These are phyloP conservation scores for Daphoenositta chrysoptera DNA, from an alignment of 2,113 vertebrate genomes.

Conservation along the genomic window DNA sequence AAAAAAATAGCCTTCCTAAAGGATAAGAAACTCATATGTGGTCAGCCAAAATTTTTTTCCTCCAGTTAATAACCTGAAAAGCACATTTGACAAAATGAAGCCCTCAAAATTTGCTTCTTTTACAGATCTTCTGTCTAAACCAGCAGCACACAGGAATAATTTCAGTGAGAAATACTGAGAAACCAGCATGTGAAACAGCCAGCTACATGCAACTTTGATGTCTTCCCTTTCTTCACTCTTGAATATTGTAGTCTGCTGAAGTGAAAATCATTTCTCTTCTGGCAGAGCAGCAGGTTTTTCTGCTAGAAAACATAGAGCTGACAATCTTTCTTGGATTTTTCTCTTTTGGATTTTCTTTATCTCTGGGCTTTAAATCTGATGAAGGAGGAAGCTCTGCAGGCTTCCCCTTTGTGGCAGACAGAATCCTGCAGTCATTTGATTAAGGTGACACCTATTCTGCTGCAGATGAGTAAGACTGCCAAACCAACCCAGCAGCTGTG, in stretches of 20 bases:
- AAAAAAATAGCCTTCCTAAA: neutral
- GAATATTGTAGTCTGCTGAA: neutral
- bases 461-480: neutral
- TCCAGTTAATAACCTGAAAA: neutral
- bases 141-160: neutral
- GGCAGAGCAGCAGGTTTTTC: neutral
- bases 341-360: neutral
- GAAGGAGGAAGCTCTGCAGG: neutral
- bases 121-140: neutral
- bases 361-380: neutral
- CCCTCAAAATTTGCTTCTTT: neutral
- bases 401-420: neutral
- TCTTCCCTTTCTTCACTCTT: neutral
- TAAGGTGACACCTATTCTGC: neutral
- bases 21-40: neutral
- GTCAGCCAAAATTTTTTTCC: neutral
- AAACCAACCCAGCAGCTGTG: neutral
- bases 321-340: neutral
- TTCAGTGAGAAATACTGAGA: neutral
- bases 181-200: neutral
- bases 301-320: neutral
- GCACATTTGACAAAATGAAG: neutral
- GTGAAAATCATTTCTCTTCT: neutral
- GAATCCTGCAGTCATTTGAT: neutral
- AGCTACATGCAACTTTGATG: constrained; percentile 20